These are phyloP conservation scores for Engraulis encrasicolus DNA, from an alignment of 2,113 vertebrate genomes.

Conservation along the genomic window DNA sequence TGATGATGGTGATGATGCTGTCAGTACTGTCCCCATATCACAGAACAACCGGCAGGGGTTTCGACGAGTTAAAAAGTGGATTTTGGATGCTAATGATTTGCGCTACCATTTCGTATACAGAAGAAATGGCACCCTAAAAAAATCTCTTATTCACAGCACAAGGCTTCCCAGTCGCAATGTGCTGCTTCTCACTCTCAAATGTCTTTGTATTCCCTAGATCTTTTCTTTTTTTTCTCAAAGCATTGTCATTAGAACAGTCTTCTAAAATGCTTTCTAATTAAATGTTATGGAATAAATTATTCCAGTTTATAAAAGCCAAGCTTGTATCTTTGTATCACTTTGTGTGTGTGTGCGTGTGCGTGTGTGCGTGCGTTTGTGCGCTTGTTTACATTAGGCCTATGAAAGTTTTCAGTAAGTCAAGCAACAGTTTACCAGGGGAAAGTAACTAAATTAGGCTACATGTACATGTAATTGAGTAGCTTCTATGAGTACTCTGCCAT, in stretches of 20 bases:
- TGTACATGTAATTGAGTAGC: too few relatives aligned
- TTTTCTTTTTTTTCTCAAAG: constrained; percentile 27
- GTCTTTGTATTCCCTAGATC: background rate
- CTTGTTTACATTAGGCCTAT: too few relatives aligned
- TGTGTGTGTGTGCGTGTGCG: background rate
- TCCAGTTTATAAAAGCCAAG: constrained; percentile 31
- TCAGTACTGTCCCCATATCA: background rate
- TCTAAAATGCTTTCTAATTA: constrained; percentile 40
- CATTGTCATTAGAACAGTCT: constrained; percentile 28
- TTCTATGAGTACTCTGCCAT: too few relatives aligned
- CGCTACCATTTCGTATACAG: constrained; percentile 21
- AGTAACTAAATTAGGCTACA: too few relatives aligned
- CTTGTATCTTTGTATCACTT: background rate
- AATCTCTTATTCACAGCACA: constrained; percentile 8
- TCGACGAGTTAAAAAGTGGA: constrained; percentile 12
- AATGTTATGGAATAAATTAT: constrained; percentile 36
- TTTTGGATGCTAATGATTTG: constrained; percentile 22
- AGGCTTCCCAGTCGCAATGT: constrained; percentile 14
- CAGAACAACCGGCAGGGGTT: constrained; percentile 8
- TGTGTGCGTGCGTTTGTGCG: too few relatives aligned
- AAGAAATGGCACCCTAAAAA: constrained; percentile 15
- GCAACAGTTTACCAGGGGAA: too few relatives aligned
- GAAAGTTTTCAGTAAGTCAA: background rate
- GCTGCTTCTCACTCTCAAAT: constrained; percentile 24
- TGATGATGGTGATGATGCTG: too few relatives aligned